phyloP scores from a whole-genome alignment of 2,113 vertebrate genomes.

The Ammodramus savannarum region DNA sequence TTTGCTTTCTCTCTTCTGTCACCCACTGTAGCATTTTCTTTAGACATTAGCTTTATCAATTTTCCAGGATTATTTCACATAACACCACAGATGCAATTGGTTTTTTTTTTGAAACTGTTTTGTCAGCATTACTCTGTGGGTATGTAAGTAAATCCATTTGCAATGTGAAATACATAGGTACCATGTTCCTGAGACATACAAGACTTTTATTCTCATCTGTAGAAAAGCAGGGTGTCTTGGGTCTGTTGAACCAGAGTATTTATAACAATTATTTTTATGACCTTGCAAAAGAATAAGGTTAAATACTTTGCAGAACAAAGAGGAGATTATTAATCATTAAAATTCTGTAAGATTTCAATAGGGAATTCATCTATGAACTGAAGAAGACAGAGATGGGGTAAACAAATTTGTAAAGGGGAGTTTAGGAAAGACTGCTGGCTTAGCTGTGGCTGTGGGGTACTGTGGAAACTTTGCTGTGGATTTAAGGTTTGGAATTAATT shows the following conservation, averaged over 20 bases:
- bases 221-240: background rate
- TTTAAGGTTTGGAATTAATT: background rate
- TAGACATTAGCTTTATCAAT: background rate
- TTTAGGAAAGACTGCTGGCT: background rate
- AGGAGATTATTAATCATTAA: background rate
- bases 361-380: background rate
- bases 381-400: background rate
- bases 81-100: rapidly evolving
- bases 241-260: background rate
- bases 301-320: background rate
- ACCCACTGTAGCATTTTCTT: background rate
- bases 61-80: background rate
- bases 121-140: background rate
- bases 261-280: background rate
- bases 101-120: background rate
- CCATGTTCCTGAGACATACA: background rate
- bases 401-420: background rate
- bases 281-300: background rate
- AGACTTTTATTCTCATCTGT: background rate
- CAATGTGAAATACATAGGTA: background rate
- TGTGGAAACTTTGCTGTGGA: background rate
- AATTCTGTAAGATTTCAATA: background rate
- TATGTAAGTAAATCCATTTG: background rate
- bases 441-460: background rate
- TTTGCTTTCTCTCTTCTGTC: background rate